Conservation (phyloP, 2,888 invertebrate species). For the Nymphalis urticae region DNA sequence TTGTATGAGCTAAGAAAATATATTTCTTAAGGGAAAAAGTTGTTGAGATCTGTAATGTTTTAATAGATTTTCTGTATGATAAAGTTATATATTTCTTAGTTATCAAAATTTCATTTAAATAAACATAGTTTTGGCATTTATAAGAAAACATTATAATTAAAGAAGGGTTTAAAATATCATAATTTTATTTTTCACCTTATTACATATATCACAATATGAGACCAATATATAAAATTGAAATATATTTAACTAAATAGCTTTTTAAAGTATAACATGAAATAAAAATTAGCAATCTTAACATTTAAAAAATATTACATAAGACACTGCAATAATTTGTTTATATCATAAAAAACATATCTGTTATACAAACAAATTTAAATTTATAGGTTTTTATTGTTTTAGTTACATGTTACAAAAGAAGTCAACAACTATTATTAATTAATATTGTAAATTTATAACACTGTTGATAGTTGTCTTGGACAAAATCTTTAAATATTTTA, state of each 20-base stretch:
- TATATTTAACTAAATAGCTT: conserved; percentile 6
- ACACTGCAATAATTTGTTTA: not conserved
- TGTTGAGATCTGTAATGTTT: too few species aligned
- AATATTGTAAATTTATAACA: not conserved
- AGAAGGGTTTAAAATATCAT: too few species aligned
- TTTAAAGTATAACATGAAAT: not conserved
- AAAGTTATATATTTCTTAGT: too few species aligned
- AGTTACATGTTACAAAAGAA: not conserved
- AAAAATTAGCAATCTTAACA: not conserved
- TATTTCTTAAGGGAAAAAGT: too few species aligned
- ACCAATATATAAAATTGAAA: conserved; percentile 54
- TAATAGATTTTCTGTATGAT: too few species aligned
- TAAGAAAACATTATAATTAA: too few species aligned
- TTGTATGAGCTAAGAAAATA: not conserved
- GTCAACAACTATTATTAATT: not conserved
- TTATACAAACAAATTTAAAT: not conserved
- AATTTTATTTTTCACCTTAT: conserved; percentile 28
- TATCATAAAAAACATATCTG: not conserved
- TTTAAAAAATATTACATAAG: not conserved
- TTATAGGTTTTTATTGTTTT: not conserved
- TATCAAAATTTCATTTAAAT: too few species aligned
- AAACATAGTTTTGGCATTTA: too few species aligned
- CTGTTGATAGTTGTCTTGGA: too few species aligned
- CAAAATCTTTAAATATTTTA: too few species aligned
- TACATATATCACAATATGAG: conserved; percentile 68